Evolutionary conservation across 2,888 invertebrate species (phyloP).

Genomic region (Morinoia aosen): DNA sequence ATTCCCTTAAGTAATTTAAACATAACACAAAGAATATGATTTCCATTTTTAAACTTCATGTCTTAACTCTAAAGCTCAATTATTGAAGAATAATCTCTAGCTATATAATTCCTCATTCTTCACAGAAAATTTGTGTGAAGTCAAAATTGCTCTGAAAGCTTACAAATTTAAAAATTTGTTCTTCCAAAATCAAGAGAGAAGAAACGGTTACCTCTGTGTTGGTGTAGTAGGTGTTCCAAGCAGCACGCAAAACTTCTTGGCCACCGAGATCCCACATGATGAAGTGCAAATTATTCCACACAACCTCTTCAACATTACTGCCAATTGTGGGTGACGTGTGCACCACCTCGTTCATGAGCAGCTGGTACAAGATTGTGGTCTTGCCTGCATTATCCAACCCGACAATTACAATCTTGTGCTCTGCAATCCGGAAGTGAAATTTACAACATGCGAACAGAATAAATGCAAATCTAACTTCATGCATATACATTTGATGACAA

Average conservation of each 20-base stretch:
- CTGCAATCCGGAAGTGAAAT: slow-evolving; percentile 70
- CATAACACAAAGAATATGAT: too few species aligned
- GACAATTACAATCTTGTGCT: slow-evolving; percentile 94
- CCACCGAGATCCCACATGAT: slow-evolving; percentile 99
- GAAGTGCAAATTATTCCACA: slow-evolving; percentile 97
- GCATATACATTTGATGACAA: not conserved
- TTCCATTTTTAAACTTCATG: too few species aligned
- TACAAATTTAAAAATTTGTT: not conserved
- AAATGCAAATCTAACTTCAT: not conserved
- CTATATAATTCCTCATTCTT: not conserved
- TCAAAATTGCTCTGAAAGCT: not conserved
- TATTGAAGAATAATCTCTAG: too few species aligned
- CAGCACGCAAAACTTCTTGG: slow-evolving; percentile 93
- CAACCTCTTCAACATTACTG: slow-evolving; percentile 97
- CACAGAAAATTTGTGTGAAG: not conserved
- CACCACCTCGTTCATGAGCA: slow-evolving; percentile 96
- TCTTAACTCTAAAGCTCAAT: too few species aligned
- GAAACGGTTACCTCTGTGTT: slow-evolving; percentile 97
- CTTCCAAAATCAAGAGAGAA: not conserved
- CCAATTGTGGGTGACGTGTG: slow-evolving; percentile 99
- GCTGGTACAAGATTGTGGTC: slow-evolving; percentile 97
- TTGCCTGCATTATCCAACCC: slow-evolving; percentile 99
- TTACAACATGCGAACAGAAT: not conserved
- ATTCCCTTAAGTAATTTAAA: too few species aligned
- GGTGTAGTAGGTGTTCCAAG: slow-evolving; percentile 99